Evolutionary conservation across 2,113 vertebrate species (phyloP).

Genomic region (Columbina picui): DNA sequence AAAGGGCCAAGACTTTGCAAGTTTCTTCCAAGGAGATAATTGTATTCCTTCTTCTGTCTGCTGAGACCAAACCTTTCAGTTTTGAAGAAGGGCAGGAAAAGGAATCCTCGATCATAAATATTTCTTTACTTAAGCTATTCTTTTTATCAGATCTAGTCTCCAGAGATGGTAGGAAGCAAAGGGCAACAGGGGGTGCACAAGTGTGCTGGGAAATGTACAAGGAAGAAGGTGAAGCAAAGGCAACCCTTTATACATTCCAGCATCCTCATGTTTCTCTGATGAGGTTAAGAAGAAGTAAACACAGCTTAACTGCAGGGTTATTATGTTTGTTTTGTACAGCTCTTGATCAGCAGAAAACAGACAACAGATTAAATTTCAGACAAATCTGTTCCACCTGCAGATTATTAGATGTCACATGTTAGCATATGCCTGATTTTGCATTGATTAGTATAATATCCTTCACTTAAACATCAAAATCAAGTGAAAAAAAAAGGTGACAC

Average conservation of each 20-base stretch:
- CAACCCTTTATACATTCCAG: neutral
- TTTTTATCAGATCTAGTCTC: neutral
- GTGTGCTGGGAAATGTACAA: neutral
- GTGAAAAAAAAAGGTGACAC: neutral
- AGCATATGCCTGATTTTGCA: neutral
- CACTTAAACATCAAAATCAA: neutral
- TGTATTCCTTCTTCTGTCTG: neutral
- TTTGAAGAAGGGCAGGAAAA: neutral
- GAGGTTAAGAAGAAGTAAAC: neutral
- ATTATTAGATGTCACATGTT: neutral
- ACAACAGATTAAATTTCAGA: neutral
- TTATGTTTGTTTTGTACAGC: neutral
- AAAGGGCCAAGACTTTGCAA: neutral
- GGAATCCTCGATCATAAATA: neutral
- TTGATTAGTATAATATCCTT: neutral
- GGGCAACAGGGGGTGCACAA: neutral
- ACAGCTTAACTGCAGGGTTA: neutral
- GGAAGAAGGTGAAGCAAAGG: neutral
- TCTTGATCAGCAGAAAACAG: neutral
- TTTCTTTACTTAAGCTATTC: neutral
- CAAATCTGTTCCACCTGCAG: neutral
- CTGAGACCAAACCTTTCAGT: neutral
- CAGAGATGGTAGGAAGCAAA: neutral
- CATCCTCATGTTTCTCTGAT: neutral
- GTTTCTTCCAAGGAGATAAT: neutral